Base-by-base conservation (phyloP, 1,140 invertebrate species). In the Leptonema lineaticorne region DNA sequence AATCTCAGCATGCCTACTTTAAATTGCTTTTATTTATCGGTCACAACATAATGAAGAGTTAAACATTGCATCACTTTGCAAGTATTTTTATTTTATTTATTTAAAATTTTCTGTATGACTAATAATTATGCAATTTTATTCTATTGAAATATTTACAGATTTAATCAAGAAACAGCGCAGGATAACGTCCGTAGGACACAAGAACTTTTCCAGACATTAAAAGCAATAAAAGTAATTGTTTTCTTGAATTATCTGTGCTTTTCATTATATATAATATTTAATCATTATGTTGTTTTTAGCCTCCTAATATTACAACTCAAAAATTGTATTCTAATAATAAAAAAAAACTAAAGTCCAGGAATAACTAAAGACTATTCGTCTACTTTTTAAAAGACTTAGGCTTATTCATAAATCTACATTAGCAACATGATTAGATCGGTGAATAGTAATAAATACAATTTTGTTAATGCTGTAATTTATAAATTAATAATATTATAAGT, bases 131-230 rank as follows among this genome's bases (percentile, higher is more conserved):
- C 11, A 11, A 6, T 63, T 29, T n/a, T 62, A 56, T 50, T 18
- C 48, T 56, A 63, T 70, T 67, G 50, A 30, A 53, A 76, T 79
- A 9, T n/a, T n/a, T n/a, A n/a, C 70, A 86, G 89, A 74, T 88
- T 89, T 75, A 93, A 94, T 0, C 94, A 96, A 80, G 95, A 97
- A 82, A 94, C 92, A 64, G 93, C 97, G 0, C 94, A 96, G 78
- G 95, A 97, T 78, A 95, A 97, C 73, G 90, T 95, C 0, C 89
- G 88, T 50, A 88, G 93, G 77, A 94, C 92, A 7, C 87, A 92
- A 74, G 95, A 97, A 77, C 86, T 96, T 0, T 97, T 97, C 74
- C 87, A 90, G 75, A 88, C 88, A 2, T 80, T 97, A 6, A 94
- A 92, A 84, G 81, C 86, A 14, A 86, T 94, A 37, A 90, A 92